Percentiles rank a stretch among this genome's conserved stretches.
phyloP scores from a whole-genome alignment of 2,797 vertebrate genomes.

The Anniella stebbinsi region DNA sequence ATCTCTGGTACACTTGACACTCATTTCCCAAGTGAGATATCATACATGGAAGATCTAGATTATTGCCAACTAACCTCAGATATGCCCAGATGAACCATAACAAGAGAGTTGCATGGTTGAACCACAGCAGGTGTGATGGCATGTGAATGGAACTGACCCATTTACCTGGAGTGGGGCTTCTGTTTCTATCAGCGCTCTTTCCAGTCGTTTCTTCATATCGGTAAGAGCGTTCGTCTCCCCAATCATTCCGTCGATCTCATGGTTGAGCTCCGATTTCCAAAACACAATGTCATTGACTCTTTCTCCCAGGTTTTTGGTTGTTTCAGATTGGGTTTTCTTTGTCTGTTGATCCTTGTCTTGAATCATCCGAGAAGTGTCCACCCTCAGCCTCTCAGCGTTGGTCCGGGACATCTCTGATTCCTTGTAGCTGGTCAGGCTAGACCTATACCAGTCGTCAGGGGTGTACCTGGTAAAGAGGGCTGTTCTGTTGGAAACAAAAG shows the following conservation, averaged over 20 bases:
- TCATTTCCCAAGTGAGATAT: background rate
- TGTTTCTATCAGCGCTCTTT: constrained; percentile 88
- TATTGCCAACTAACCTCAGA: constrained; percentile 62
- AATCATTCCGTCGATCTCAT: constrained; percentile 93
- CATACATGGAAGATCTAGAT: constrained; percentile 45
- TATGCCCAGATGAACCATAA: constrained; percentile 44
- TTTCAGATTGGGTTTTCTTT: constrained; percentile 84
- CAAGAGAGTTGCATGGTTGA: constrained; percentile 27
- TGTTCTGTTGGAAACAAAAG: constrained; percentile 87
- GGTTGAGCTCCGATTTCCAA: constrained; percentile 92
- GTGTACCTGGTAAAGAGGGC: constrained; percentile 84
- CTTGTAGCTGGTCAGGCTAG: constrained; percentile 89
- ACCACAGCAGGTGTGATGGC: background rate
- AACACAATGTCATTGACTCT: constrained; percentile 90
- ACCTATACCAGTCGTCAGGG: constrained; percentile 91
- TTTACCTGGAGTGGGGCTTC: constrained; percentile 93
- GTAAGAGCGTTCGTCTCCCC: constrained; percentile 87
- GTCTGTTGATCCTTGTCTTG: constrained; percentile 91
- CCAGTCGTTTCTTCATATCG: constrained; percentile 88
- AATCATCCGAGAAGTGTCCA: constrained; percentile 87
- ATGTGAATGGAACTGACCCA: too few species aligned
- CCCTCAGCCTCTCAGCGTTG: constrained; percentile 88
- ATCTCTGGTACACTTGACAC: constrained; percentile 4
- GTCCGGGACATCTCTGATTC: constrained; percentile 87
- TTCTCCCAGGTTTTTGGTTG: constrained; percentile 89